A percentile compares a stretch with the other conserved stretches of the same genome.
phyloP scores from a whole-genome alignment of 2,797 vertebrate species.

The Cyclura pinguis region DNA sequence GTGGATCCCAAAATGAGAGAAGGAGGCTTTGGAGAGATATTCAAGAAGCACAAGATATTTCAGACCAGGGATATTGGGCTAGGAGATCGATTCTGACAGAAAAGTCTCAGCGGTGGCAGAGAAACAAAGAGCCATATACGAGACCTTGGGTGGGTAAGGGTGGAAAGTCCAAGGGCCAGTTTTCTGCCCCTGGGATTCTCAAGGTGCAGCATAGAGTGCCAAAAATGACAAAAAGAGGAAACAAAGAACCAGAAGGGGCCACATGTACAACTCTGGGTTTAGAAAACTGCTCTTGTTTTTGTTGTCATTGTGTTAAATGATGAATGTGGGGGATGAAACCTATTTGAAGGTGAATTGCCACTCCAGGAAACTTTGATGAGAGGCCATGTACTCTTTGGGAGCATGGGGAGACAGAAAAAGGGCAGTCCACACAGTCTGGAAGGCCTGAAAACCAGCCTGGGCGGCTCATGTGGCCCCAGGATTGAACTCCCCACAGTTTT shows the following conservation, averaged over 20 bases:
- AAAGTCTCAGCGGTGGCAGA: conserved; percentile 9
- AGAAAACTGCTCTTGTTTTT: too few species aligned
- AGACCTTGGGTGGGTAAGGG: neutral
- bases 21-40: conserved; percentile 44
- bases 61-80: neutral
- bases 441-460: too few species aligned
- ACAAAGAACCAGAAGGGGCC: neutral
- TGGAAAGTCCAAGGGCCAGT: fast-evolving
- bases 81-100: neutral
- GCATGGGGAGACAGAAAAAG: too few species aligned
- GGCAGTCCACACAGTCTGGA: too few species aligned
- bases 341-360: too few species aligned
- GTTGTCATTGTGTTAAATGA: too few species aligned
- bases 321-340: too few species aligned
- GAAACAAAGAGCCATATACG: neutral
- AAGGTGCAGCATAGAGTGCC: neutral
- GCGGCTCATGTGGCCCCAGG: too few species aligned
- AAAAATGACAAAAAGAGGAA: neutral
- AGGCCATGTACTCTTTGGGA: too few species aligned
- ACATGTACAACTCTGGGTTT: too few species aligned
- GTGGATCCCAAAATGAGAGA: conserved; percentile 63
- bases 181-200: neutral
- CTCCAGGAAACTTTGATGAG: too few species aligned
- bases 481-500: too few species aligned
- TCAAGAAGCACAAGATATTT: conserved; percentile 29